phyloP scores from a whole-genome alignment of 2,888 invertebrate genomes.

The Itoplectis maculator region DNA sequence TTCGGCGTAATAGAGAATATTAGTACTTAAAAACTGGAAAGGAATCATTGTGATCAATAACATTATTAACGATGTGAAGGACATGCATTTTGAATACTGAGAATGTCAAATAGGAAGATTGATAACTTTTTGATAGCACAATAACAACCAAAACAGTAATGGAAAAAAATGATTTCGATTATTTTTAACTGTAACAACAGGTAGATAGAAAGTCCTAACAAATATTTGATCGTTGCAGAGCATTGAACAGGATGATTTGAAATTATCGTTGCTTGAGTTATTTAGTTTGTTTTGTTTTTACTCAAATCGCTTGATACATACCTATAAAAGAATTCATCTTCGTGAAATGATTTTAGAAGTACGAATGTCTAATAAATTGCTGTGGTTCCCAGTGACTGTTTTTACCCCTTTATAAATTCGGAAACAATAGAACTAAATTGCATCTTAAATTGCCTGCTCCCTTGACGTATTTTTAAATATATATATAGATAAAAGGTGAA shows the following conservation, averaged over 20 bases:
- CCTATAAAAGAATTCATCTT: not conserved
- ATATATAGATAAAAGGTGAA: conserved; percentile 15
- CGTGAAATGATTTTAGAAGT: conserved; percentile 1
- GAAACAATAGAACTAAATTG: conserved; percentile 28
- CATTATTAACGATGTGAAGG: not conserved
- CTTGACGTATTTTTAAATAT: conserved; percentile 16
- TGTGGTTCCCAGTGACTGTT: not conserved
- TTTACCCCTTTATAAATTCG: conserved; percentile 5
- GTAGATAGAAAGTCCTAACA: not conserved
- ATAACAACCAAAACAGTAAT: too few relatives aligned
- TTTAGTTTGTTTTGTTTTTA: not conserved
- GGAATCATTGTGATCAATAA: too few relatives aligned
- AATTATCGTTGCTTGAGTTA: not conserved
- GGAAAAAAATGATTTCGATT: not conserved
- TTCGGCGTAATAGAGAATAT: too few relatives aligned
- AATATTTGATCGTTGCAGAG: not conserved
- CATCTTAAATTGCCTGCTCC: conserved; percentile 49
- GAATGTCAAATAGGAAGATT: too few relatives aligned
- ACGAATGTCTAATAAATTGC: not conserved
- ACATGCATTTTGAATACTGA: too few relatives aligned
- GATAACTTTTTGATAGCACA: too few relatives aligned
- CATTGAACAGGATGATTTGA: not conserved
- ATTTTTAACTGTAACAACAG: not conserved
- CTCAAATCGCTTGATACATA: not conserved
- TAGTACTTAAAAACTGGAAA: too few relatives aligned